These are phyloP conservation scores for Acyrthosiphon pisum DNA, from an alignment of 1,140 invertebrate species.

Conservation along the genomic window DNA sequence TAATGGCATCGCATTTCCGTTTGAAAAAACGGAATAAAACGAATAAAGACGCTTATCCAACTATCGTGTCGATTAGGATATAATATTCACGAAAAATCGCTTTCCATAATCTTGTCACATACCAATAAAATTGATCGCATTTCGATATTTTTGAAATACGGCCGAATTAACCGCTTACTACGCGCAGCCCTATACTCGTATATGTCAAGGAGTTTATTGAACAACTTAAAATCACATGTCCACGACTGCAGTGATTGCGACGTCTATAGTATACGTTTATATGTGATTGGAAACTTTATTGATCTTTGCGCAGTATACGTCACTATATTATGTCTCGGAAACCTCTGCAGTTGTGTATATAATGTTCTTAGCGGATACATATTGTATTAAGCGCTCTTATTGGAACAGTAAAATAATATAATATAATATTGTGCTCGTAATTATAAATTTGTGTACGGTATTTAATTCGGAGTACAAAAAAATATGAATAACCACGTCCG, in stretches of 20 bases:
- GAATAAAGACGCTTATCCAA: neutral
- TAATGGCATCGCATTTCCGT: neutral
- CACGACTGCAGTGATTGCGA: neutral
- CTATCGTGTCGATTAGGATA: neutral
- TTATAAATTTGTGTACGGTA: neutral
- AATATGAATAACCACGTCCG: neutral
- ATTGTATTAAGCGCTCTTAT: neutral
- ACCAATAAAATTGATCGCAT: neutral
- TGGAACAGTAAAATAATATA: neutral
- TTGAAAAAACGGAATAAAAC: neutral
- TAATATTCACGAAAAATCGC: neutral
- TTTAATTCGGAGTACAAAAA: neutral
- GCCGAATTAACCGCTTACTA: neutral
- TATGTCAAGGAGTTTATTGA: neutral
- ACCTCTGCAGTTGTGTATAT: neutral
- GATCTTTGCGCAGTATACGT: neutral
- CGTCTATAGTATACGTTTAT: neutral
- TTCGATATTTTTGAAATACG: neutral
- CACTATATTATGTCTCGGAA: neutral
- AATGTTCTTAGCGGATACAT: too few species aligned
- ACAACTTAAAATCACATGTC: neutral
- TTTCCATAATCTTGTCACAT: neutral
- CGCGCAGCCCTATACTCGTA: neutral
- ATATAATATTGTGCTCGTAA: neutral
- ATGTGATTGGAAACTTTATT: neutral